Percentiles rank a stretch among this genome's conserved stretches.
These are phyloP conservation scores for Oncorhynchus kisutch DNA, from an alignment of 2,113 vertebrate genomes.

Conservation along the genomic window DNA sequence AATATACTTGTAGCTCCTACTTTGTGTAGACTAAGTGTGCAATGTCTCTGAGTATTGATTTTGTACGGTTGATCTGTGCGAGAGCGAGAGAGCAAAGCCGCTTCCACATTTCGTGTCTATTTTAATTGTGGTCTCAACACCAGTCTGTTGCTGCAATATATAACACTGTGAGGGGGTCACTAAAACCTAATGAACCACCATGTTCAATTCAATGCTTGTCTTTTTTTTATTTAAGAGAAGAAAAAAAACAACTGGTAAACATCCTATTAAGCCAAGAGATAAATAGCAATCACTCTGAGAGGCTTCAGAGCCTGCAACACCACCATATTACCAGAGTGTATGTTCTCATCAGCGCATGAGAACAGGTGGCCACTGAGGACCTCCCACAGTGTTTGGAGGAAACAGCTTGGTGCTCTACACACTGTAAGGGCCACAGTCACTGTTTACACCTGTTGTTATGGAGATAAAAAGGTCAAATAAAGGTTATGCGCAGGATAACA, in stretches of 20 bases:
- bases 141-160: constrained; percentile 33
- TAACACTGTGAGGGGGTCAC: constrained; percentile 45
- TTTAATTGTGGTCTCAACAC: constrained; percentile 41
- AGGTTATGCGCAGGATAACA: neutral
- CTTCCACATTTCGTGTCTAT: constrained; percentile 28
- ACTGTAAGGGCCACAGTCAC: too few relatives aligned
- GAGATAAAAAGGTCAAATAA: neutral
- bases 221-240: constrained; percentile 42
- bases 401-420: constrained; percentile 19
- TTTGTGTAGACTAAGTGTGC: constrained; percentile 37
- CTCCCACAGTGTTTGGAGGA: constrained; percentile 39
- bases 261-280: constrained; percentile 4
- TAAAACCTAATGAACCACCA: constrained; percentile 32
- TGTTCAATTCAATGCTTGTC: constrained; percentile 27
- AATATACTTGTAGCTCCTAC: constrained; percentile 48
- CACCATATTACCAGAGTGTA: constrained; percentile 52
- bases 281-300: constrained; percentile 45
- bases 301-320: neutral
- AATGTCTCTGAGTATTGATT: constrained; percentile 18
- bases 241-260: constrained; percentile 55
- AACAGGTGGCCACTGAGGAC: constrained; percentile 62
- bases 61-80: constrained; percentile 20
- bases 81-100: neutral
- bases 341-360: constrained; percentile 37
- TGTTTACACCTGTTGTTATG: neutral